Evolutionary conservation across 1,140 invertebrate genomes (phyloP).

Genomic region (Orussus abietinus): DNA sequence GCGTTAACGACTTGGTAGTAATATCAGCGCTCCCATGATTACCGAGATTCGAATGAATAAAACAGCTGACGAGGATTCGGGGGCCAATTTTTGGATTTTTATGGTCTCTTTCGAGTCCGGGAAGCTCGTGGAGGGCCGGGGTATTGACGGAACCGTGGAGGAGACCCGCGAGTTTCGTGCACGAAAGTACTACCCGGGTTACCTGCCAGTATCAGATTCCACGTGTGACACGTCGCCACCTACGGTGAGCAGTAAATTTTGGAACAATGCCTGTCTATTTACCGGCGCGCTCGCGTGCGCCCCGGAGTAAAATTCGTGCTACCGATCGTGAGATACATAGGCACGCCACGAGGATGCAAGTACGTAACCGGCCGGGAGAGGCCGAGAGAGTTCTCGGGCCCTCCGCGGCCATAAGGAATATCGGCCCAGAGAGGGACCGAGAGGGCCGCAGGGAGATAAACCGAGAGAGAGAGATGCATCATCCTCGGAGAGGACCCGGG

Average conservation of each 20-base stretch:
- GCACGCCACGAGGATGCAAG: too few relatives aligned
- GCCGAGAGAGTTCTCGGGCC: slow-evolving; percentile 4
- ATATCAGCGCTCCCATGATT: too few relatives aligned
- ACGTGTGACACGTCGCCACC: slow-evolving; percentile 25
- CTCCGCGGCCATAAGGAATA: too few relatives aligned
- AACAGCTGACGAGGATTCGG: too few relatives aligned
- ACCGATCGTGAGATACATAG: slow-evolving; percentile 23
- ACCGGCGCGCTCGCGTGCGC: slow-evolving; percentile 11
- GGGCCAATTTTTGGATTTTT: too few relatives aligned
- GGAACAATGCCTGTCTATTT: slow-evolving; percentile 26
- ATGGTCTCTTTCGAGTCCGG: too few relatives aligned
- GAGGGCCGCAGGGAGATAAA: slow-evolving; percentile 4
- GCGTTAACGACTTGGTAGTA: too few relatives aligned
- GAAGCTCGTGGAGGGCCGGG: too few relatives aligned
- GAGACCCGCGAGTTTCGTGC: slow-evolving; percentile 9
- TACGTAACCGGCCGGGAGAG: too few relatives aligned
- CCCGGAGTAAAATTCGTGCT: slow-evolving; percentile 28
- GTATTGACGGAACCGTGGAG: slow-evolving; percentile 32
- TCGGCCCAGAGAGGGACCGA: slow-evolving; percentile 8
- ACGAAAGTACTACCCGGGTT: too few relatives aligned
- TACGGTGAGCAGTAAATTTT: slow-evolving; percentile 30
- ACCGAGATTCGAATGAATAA: too few relatives aligned
- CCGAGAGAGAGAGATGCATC: slow-evolving; percentile 14
- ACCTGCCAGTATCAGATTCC: slow-evolving; percentile 13
- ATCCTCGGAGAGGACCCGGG: too few relatives aligned